Evolutionary conservation across 2,797 vertebrate genomes (phyloP), one percentile per base, ranked within the genome.

Genomic region (Scolopax rusticola): DNA sequence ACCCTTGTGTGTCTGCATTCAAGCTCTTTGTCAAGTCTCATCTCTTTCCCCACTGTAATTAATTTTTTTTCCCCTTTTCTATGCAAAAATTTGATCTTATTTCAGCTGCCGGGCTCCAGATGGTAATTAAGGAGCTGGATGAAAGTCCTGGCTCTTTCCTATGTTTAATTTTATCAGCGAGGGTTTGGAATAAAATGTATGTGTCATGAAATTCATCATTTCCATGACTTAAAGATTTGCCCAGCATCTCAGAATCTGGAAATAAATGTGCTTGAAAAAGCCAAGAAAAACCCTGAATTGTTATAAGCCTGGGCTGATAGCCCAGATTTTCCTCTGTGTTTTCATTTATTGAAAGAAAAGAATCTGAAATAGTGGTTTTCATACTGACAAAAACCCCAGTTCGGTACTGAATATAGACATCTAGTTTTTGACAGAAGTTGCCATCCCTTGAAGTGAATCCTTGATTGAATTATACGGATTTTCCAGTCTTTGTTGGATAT

Each of bases 191-290:
- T 75, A 74, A 89, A 89, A 93, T 1, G 21, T 3, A 17, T 38
- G 33, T 91, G 79, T 92, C 89, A 24, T 75, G 90, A 57, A 93
- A 91, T 63, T 92, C 40, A 2, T 84, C 6, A 90, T 96, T 96
- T 97, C 97, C 90, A 91, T 89, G 96, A 94, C 67, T 96, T 91
- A 88, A 63, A 79, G 80, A 71, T 91, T 93, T 85, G 74, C 79
- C 82, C 96, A 95, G 59, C 53, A 81, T 82, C 84, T 87, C 16
- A 4, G 50, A 80, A 53, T 64, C 71, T 96, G 95, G 93, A 92
- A 91, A 23, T 36, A 76, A 68, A 15, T 2, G 4, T 20, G 45
- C 53, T 54, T 64, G 69, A 25, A 84, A 76, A 93, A 93, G 96
- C 94, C 95, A 96, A 92, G 43, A 93, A 96, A 95, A 93, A 61